phyloP scores from a whole-genome alignment of 2,888 invertebrate species.

The Eilema griseolum region DNA sequence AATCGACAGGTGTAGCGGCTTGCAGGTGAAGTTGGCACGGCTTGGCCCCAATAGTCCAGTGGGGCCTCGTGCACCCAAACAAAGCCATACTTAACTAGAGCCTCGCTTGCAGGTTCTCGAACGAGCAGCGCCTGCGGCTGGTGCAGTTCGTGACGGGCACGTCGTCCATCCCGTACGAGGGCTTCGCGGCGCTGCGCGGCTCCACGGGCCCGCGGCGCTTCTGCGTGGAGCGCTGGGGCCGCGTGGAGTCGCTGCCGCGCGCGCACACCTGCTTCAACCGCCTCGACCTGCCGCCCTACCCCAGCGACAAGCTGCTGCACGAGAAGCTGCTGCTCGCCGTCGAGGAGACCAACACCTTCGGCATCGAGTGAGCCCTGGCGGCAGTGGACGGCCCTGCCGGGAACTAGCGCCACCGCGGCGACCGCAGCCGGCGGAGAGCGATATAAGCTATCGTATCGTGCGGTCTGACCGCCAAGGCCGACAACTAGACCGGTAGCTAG shows the following conservation, averaged over 20 bases:
- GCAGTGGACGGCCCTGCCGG: too few species aligned
- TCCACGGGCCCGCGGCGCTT: constrained; percentile 98
- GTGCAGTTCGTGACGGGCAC: constrained; percentile 99
- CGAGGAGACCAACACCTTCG: constrained; percentile 98
- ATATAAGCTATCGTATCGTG: constrained; percentile 3
- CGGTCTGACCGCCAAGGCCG: neutral
- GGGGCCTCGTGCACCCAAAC: too few species aligned
- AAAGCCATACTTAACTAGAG: neutral
- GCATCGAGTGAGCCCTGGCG: constrained; percentile 89
- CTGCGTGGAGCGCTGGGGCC: constrained; percentile 99
- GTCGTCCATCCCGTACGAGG: constrained; percentile 99
- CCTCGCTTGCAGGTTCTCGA: constrained; percentile 90
- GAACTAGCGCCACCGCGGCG: too few species aligned
- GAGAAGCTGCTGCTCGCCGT: constrained; percentile 97
- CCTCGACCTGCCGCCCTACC: constrained; percentile 98
- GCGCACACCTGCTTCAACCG: constrained; percentile 99
- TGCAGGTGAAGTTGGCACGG: too few species aligned
- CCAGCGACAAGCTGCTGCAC: constrained; percentile 95
- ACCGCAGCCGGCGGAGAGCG: neutral
- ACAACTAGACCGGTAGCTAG: neutral
- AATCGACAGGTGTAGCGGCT: too few species aligned
- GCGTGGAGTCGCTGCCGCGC: constrained; percentile 96
- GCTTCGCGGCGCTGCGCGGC: constrained; percentile 97
- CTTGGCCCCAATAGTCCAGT: too few species aligned
- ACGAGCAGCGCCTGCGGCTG: constrained; percentile 96